A percentile compares a stretch with the other conserved stretches of the same genome.
These are phyloP conservation scores for Lophura nycthemera DNA, from an alignment of 2,113 vertebrate species.

Conservation along the genomic window DNA sequence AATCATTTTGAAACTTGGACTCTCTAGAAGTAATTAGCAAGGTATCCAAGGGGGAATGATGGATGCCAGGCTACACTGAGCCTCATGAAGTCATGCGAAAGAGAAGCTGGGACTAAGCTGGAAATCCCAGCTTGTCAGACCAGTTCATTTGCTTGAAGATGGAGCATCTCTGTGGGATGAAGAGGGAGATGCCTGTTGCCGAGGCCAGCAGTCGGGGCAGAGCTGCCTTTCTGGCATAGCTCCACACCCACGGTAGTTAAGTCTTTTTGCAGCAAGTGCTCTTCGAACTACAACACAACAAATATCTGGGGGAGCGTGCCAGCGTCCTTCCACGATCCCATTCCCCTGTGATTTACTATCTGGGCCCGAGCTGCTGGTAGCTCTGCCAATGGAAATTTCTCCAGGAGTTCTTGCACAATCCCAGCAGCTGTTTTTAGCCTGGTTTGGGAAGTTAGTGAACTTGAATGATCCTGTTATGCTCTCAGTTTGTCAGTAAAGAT, in stretches of 20 bases:
- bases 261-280: not conserved
- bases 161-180: not conserved
- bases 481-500: conserved; percentile 67
- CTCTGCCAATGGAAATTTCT: conserved; percentile 78
- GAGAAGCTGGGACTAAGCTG: not conserved
- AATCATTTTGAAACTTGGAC: not conserved
- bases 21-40: not conserved
- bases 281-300: conserved; percentile 26
- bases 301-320: not conserved
- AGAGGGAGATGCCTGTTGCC: not conserved
- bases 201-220: not conserved
- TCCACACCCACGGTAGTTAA: not conserved
- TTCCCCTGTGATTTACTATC: conserved; percentile 24
- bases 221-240: not conserved
- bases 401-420: conserved; percentile 76
- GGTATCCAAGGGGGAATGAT: not conserved
- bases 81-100: not conserved
- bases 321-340: not conserved
- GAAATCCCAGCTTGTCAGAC: not conserved
- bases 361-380: conserved; percentile 24
- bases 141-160: not conserved
- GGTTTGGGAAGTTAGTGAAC: conserved; percentile 82
- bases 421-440: conserved; percentile 80
- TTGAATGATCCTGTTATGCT: conserved; percentile 76
- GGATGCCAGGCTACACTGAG: not conserved